Conservation (phyloP, 2,888 invertebrate species). For the Pterostichus madidus region DNA sequence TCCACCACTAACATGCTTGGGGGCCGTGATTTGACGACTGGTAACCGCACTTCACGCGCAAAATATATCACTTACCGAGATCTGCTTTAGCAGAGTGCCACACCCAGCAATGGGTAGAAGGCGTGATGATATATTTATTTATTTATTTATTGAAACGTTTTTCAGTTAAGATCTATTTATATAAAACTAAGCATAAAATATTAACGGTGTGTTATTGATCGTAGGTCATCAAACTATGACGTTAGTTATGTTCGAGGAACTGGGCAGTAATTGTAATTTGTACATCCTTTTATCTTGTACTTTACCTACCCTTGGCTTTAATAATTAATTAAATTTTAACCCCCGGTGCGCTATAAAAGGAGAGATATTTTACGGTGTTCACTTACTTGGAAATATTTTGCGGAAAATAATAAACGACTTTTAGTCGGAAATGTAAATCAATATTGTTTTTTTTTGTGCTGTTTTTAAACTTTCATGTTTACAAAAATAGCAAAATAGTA, state of each 20-base stretch:
- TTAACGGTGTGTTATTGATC: constrained; percentile 47
- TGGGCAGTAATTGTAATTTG: not conserved
- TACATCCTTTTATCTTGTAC: not conserved
- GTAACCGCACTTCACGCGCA: no score
- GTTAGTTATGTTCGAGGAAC: constrained; percentile 32
- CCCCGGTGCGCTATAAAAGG: not conserved
- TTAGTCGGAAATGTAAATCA: constrained; percentile 4
- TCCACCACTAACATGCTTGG: no score
- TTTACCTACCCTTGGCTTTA: not conserved
- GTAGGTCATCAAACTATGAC: constrained; percentile 50
- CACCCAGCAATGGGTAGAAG: no score
- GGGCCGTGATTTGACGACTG: no score
- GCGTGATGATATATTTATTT: no score
- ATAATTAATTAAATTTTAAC: constrained; percentile 30
- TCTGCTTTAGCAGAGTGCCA: no score
- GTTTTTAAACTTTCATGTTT: not conserved
- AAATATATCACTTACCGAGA: no score
- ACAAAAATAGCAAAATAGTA: not conserved
- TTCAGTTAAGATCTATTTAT: not conserved
- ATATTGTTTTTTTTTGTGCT: constrained; percentile 4
- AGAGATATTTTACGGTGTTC: not conserved
- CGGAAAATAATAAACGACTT: not conserved
- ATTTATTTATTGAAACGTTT: no score
- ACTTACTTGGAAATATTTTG: constrained; percentile 8
- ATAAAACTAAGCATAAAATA: constrained; percentile 16